Base-by-base conservation (phyloP, 2,797 vertebrate species). In the Hippopotamyrus pictus region DNA sequence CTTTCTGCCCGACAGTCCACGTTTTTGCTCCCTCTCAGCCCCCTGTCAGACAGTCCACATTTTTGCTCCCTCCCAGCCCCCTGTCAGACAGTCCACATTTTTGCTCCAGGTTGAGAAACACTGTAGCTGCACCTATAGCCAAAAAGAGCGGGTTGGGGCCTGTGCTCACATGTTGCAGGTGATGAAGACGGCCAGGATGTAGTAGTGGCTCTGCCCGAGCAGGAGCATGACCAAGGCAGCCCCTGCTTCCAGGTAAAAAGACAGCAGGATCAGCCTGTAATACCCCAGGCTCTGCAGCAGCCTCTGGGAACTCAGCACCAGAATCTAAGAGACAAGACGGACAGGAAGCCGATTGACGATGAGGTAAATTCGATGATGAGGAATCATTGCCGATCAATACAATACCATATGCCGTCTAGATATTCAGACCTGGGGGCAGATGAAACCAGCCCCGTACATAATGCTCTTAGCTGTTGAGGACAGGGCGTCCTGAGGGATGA, bases 381-480 rank as follows among this genome's bases (percentile, higher is more conserved):
- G 33, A 41, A 76, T 76, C 69, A 41, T 1, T 46, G 22, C 48
- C 48, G 44, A 51, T 51, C 76, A 7, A 1, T 85, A 51, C 22
- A 12, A 51, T 51, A 50, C 17, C 41, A 22, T 46, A 11, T 17
- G 7, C 46, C 22, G 46, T 33, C 4, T 29, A 84, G 41, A 51
- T 84, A 25, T 3, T 50, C 37, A 44, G 96, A 98, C 97, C 97
- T 98, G 98, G 90, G 98, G 97, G 91, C 96, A 98, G 91, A 98
- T 97, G 93, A 98, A 99, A 90, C 97, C 97, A 0, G 96, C 97
- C 92, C 97, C 97, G 0, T 97, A 99, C 96, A 98, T 96, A 91
- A 98, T 0, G 87, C 97, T 98, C 94, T 95, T 97, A 76, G 95
- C 7, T 73, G 96, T 92, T 0, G 97, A 94, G 4, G 97, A 96